Evolutionary conservation across 2,797 vertebrate genomes (phyloP).

Genomic region (Eleutherodactylus coqui): DNA sequence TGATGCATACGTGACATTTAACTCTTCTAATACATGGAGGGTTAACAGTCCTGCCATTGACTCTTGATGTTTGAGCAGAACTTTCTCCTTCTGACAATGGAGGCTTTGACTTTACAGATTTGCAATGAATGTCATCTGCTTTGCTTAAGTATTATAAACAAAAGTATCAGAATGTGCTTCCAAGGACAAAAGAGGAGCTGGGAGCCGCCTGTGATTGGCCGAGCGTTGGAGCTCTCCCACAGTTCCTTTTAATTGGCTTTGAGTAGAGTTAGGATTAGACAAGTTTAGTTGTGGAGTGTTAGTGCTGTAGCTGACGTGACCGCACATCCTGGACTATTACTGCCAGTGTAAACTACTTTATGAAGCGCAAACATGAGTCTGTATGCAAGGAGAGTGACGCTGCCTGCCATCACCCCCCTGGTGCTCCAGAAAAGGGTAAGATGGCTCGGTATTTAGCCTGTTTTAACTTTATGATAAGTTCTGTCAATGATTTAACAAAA

Average conservation of each 20-base stretch:
- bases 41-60: not conserved
- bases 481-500: constrained; percentile 13
- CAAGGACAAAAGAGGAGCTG: constrained; percentile 90
- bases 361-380: constrained; percentile 85
- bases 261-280: constrained; percentile 69
- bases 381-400: constrained; percentile 87
- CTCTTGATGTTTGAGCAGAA: not conserved
- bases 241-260: constrained; percentile 77
- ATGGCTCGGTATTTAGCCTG: constrained; percentile 26
- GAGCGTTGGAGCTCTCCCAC: constrained; percentile 75
- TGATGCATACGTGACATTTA: not conserved
- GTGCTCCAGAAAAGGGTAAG: constrained; percentile 84
- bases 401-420: constrained; percentile 89
- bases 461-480: not conserved
- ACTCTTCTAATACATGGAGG: not conserved
- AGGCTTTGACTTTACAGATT: constrained; percentile 60
- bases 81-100: constrained; percentile 37
- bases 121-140: constrained; percentile 70
- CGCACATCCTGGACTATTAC: constrained; percentile 65
- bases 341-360: constrained; percentile 64
- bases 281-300: constrained; percentile 50
- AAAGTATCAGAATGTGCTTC: constrained; percentile 76
- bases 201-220: constrained; percentile 74
- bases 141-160: constrained; percentile 75
- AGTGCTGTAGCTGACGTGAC: constrained; percentile 65